These are phyloP conservation scores for Nycticorax nycticorax DNA, from an alignment of 2,113 vertebrate species.

Conservation along the genomic window DNA sequence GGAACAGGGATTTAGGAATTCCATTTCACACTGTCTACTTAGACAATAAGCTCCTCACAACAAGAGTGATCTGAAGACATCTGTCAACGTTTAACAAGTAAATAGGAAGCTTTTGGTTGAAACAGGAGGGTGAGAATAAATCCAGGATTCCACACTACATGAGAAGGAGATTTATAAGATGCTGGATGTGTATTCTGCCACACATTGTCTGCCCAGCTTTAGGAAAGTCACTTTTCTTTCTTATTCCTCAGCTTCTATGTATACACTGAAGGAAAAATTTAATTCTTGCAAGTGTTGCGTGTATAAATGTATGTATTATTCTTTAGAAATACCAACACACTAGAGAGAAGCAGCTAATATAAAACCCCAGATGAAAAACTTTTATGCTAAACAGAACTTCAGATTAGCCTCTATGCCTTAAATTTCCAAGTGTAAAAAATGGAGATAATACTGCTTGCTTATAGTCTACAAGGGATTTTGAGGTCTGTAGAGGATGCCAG, in stretches of 20 bases:
- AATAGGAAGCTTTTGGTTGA: neutral
- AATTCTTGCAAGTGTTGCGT: neutral
- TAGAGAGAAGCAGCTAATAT: slow-evolving; percentile 11
- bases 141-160: neutral
- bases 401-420: slow-evolving; percentile 34
- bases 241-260: neutral
- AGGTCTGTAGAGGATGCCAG: neutral
- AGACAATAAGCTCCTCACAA: neutral
- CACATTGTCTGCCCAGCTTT: neutral
- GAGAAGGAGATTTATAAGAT: neutral
- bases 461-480: slow-evolving; percentile 16
- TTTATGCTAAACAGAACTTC: slow-evolving; percentile 50
- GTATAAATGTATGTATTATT: slow-evolving; percentile 16
- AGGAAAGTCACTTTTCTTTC: neutral
- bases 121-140: neutral
- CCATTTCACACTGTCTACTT: neutral
- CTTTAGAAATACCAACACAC: slow-evolving; percentile 25
- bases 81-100: neutral
- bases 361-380: slow-evolving; percentile 42
- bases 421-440: slow-evolving; percentile 41
- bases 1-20: neutral
- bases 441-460: slow-evolving; percentile 14
- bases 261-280: neutral
- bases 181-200: neutral
- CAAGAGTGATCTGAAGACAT: neutral